Conservation (phyloP, 2,888 invertebrate species). For the Auanema freiburgensis region DNA sequence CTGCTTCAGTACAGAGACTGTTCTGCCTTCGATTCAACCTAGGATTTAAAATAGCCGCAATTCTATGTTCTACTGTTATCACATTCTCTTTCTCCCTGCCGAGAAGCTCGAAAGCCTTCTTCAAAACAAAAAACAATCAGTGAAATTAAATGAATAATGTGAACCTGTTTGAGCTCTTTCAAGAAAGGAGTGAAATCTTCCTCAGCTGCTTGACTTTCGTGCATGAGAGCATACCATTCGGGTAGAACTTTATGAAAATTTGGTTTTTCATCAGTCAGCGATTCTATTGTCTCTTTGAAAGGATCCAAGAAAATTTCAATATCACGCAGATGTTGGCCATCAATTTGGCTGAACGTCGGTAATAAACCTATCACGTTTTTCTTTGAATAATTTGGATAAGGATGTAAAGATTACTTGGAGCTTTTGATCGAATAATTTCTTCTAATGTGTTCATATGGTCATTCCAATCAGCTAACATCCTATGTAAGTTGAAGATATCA, state of each 20-base stretch:
- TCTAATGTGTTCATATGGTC: constrained; percentile 25
- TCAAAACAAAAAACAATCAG: constrained; percentile 5
- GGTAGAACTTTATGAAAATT: constrained; percentile 37
- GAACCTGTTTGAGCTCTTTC: constrained; percentile 22
- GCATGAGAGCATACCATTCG: constrained; percentile 43
- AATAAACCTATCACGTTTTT: constrained; percentile 10
- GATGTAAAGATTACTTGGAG: constrained; percentile 5
- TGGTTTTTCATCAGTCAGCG: constrained; percentile 26
- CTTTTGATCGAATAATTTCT: constrained; percentile 16
- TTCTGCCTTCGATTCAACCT: constrained; percentile 32
- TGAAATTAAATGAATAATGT: not conserved
- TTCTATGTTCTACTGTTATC: constrained; percentile 49
- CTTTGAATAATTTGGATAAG: not conserved
- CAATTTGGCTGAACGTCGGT: constrained; percentile 23
- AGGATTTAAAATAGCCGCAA: constrained; percentile 56
- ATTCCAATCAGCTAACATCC: constrained; percentile 34
- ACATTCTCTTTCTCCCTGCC: constrained; percentile 25
- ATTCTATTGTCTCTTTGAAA: constrained; percentile 53
- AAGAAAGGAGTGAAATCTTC: constrained; percentile 32
- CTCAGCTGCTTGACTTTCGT: constrained; percentile 37
- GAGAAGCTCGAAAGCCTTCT: constrained; percentile 25
- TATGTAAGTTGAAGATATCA: constrained; percentile 35
- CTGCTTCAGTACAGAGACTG: constrained; percentile 48
- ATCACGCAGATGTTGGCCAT: constrained; percentile 30
- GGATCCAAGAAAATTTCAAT: constrained; percentile 53